phyloP scores from a whole-genome alignment of 1,140 invertebrate species.

The Plutomurus gul region DNA sequence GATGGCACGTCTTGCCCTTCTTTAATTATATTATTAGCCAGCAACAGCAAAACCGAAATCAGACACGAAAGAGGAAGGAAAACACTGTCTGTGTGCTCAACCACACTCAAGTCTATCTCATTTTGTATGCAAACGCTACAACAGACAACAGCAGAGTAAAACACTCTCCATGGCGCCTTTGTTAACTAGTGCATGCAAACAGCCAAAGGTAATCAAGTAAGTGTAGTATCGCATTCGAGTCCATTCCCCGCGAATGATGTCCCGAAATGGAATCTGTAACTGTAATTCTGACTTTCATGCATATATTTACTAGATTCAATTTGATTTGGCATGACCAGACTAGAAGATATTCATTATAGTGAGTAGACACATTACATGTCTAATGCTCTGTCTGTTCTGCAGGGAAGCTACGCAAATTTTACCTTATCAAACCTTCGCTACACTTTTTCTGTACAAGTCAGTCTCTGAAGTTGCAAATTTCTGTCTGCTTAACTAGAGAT shows the following conservation, averaged over 20 bases:
- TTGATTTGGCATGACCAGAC: not conserved
- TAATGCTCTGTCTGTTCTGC: not conserved
- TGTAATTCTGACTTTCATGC: slow-evolving; percentile 1
- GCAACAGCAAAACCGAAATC: not conserved
- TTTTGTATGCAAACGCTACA: not conserved
- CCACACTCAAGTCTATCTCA: not conserved
- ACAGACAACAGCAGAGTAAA: too few species aligned
- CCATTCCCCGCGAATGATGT: not conserved
- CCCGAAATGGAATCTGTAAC: slow-evolving; percentile 18
- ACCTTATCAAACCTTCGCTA: not conserved
- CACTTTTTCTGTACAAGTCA: not conserved
- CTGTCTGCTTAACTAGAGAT: not conserved
- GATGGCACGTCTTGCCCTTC: not conserved
- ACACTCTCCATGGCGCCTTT: slow-evolving; percentile 4
- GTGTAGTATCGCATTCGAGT: not conserved
- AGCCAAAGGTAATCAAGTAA: slow-evolving; percentile 2
- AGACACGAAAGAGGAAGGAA: slow-evolving; percentile 26
- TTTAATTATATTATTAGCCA: not conserved
- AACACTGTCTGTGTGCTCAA: not conserved
- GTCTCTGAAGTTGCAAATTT: not conserved
- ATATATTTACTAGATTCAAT: not conserved
- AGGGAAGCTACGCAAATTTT: not conserved
- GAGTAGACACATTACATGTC: too few species aligned
- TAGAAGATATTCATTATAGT: too few species aligned
- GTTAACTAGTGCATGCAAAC: not conserved